Evolutionary conservation across 2,113 vertebrate genomes (phyloP).

Genomic region (Laticauda colubrina): DNA sequence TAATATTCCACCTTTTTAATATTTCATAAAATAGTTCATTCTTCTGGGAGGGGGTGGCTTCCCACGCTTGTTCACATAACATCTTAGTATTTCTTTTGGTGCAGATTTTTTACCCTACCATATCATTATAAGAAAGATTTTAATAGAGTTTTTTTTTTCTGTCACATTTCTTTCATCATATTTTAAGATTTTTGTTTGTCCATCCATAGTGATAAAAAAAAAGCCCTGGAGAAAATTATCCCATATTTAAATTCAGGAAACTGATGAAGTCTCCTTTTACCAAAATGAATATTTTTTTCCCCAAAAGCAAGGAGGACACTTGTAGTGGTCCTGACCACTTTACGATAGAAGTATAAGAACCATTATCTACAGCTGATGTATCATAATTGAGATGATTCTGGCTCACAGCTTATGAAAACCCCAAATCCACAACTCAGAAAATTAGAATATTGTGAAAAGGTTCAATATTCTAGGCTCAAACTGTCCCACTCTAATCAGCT

Average conservation of each 20-base stretch:
- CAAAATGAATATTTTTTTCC: background rate
- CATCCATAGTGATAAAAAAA: background rate
- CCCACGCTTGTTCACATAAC: background rate
- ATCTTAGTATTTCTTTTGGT: background rate
- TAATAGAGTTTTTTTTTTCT: background rate
- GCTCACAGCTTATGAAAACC: no score
- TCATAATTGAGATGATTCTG: no score
- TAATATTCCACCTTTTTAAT: no score
- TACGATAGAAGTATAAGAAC: no score
- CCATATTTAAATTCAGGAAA: background rate
- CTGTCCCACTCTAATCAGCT: no score
- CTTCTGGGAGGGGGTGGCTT: no score
- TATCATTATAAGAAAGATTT: background rate
- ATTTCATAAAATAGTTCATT: no score
- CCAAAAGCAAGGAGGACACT: background rate
- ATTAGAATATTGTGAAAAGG: no score
- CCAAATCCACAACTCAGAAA: no score
- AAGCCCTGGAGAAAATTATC: background rate
- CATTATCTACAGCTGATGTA: no score
- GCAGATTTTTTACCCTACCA: background rate
- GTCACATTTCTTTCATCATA: no score
- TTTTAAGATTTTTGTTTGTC: background rate
- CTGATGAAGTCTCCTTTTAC: background rate
- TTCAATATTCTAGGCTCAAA: no score
- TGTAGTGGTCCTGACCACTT: background rate